Evolutionary conservation across 1,140 invertebrate species (phyloP).

Genomic region (Mizuhopecten yessoensis): DNA sequence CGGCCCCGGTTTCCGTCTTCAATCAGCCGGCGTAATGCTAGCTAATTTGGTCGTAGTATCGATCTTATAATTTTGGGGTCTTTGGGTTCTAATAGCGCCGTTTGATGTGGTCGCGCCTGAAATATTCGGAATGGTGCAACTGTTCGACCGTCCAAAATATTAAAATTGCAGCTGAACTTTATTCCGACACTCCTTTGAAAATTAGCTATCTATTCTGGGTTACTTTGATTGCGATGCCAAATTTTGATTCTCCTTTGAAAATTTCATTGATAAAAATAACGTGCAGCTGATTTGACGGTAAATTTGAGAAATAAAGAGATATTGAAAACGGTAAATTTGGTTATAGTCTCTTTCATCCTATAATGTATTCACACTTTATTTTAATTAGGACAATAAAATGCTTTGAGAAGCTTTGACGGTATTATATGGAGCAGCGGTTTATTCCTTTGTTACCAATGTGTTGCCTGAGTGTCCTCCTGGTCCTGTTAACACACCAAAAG

Average conservation of each 20-base stretch:
- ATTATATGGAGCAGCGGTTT: too few species aligned
- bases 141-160: background rate
- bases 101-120: slow-evolving; percentile 6
- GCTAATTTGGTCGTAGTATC: slow-evolving; percentile 1
- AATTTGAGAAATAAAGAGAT: background rate
- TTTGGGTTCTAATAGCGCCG: too few species aligned
- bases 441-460: too few species aligned
- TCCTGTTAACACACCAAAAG: too few species aligned
- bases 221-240: background rate
- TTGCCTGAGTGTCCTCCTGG: too few species aligned
- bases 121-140: background rate
- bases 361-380: background rate
- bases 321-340: background rate
- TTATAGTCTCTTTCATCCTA: background rate
- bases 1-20: background rate
- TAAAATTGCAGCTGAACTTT: slow-evolving; percentile 2
- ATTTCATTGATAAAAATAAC: background rate
- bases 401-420: too few species aligned
- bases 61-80: slow-evolving; percentile 16
- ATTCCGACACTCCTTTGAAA: background rate
- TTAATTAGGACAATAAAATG: background rate
- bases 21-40: slow-evolving; percentile 8
- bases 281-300: background rate
- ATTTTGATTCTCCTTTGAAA: background rate
- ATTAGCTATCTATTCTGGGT: background rate